A percentile compares a stretch with the other conserved stretches of the same genome.
phyloP scores from a whole-genome alignment of 2,888 invertebrate genomes.

The Lasioglossum oenotherae region DNA sequence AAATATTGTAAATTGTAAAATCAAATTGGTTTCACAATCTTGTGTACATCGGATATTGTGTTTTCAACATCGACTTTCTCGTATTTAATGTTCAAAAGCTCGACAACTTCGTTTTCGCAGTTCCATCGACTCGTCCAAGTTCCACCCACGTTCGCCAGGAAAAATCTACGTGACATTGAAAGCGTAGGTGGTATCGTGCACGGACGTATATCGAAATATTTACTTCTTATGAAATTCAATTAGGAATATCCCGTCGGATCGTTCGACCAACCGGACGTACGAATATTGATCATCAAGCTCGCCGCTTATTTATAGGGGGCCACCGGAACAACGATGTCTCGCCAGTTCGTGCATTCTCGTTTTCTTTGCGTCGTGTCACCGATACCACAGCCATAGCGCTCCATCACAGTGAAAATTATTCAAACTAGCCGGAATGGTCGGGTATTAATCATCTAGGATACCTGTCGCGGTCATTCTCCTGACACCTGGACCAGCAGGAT shows the following conservation, averaged over 20 bases:
- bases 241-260: slow-evolving; percentile 58
- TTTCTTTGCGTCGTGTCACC: slow-evolving; percentile 60
- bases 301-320: slow-evolving; percentile 64
- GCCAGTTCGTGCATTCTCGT: slow-evolving; percentile 59
- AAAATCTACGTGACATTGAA: neutral
- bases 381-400: slow-evolving; percentile 31
- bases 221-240: slow-evolving; percentile 54
- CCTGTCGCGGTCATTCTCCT: slow-evolving; percentile 12
- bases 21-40: neutral
- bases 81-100: neutral
- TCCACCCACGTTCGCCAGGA: neutral
- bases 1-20: neutral
- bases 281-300: slow-evolving; percentile 66
- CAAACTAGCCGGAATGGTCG: slow-evolving; percentile 30
- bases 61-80: neutral
- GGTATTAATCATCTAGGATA: slow-evolving; percentile 49
- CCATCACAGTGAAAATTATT: slow-evolving; percentile 43
- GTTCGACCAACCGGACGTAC: slow-evolving; percentile 59
- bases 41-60: neutral
- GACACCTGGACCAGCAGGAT: slow-evolving; percentile 39
- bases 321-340: slow-evolving; percentile 65
- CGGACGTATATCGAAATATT: slow-evolving; percentile 37
- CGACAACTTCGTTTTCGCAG: neutral
- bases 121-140: neutral
- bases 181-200: neutral